These are phyloP conservation scores for Toxotes chatareus DNA, from an alignment of 2,113 vertebrate species.

Conservation along the genomic window DNA sequence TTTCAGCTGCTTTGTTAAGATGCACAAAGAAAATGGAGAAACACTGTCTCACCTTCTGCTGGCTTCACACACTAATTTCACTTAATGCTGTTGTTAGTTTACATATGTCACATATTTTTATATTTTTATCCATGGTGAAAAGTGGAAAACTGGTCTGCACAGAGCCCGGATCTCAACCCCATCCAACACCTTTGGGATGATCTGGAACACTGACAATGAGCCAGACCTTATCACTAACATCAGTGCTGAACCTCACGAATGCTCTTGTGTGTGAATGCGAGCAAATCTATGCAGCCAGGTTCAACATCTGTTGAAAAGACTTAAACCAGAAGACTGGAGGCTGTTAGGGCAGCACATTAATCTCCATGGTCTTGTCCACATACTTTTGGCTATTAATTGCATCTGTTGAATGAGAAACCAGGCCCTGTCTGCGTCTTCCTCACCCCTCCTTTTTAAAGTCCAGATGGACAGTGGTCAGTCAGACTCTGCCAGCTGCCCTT, in stretches of 20 bases:
- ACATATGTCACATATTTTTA: too few relatives aligned
- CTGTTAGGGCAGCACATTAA: neutral
- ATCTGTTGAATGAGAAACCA: neutral
- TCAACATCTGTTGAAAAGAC: neutral
- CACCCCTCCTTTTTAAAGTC: neutral
- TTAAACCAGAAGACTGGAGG: too few relatives aligned
- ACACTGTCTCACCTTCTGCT: neutral
- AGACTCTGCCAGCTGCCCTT: constrained; percentile 45
- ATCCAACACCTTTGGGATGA: neutral
- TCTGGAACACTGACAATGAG: neutral
- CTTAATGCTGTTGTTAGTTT: too few relatives aligned
- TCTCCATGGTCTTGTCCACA: neutral
- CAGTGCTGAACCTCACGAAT: too few relatives aligned
- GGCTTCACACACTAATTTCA: neutral
- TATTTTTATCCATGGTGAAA: too few relatives aligned
- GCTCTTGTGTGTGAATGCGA: neutral
- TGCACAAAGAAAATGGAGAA: neutral
- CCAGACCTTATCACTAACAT: too few relatives aligned
- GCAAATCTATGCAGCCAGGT: neutral
- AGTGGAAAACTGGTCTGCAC: too few relatives aligned
- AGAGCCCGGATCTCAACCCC: too few relatives aligned
- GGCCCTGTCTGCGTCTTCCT: neutral
- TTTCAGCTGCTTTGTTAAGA: neutral
- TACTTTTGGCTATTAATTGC: neutral
- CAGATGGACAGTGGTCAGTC: constrained; percentile 56